phyloP scores from a whole-genome alignment of 53 echinoderm and acorn worm genomes.

The Echinometra lucunter region DNA sequence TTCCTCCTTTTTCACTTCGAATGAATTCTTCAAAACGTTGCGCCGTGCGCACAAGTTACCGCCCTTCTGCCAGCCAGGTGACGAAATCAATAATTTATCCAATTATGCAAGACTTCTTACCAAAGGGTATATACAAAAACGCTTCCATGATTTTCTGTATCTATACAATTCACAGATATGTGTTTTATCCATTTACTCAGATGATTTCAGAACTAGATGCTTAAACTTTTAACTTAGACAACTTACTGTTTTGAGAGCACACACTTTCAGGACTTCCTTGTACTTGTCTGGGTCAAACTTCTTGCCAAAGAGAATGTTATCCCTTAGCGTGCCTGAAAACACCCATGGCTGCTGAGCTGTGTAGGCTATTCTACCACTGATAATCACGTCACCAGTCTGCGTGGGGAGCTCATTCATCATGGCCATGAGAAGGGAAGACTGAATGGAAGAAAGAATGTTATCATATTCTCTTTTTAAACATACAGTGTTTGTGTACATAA shows the following conservation, averaged over 20 bases:
- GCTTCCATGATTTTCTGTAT: no score
- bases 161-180: no score
- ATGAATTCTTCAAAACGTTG: no score
- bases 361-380: constrained; percentile 80
- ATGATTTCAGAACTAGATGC: no score
- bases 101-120: no score
- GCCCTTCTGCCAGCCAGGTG: no score
- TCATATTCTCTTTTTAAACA: background rate
- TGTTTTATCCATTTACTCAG: no score
- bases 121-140: no score
- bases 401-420: constrained; percentile 89
- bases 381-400: constrained; percentile 71
- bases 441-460: constrained; percentile 2
- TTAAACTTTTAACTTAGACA: background rate
- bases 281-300: constrained; percentile 74
- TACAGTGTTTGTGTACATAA: background rate
- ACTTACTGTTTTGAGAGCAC: constrained; percentile 88
- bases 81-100: no score
- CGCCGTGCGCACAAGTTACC: no score
- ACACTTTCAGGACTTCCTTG: constrained; percentile 73
- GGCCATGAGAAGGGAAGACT: constrained; percentile 96
- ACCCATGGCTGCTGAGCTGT: constrained; percentile 96
- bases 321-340: constrained; percentile 85
- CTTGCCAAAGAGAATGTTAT: constrained; percentile 90
- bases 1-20: no score